These are phyloP conservation scores for Pan paniscus DNA, from an alignment of 2,113 vertebrate genomes.

Conservation along the genomic window DNA sequence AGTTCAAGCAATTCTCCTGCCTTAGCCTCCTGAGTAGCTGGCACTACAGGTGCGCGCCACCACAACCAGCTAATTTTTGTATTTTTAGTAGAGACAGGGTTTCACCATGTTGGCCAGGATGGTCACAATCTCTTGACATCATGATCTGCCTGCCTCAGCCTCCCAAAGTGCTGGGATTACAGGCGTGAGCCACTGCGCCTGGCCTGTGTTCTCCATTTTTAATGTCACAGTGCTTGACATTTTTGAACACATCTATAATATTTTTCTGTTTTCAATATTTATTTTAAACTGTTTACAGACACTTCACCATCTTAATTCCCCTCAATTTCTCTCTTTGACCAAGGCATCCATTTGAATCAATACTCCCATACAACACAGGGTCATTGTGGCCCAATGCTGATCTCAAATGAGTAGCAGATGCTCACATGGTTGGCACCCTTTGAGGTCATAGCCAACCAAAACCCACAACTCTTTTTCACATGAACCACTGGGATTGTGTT, in stretches of 20 bases:
- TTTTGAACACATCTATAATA: neutral
- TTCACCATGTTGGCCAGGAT: too few relatives aligned
- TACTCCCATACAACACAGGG: rapidly evolving
- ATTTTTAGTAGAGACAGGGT: too few relatives aligned
- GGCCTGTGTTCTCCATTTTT: neutral
- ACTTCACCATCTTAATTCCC: neutral
- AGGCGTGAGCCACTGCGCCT: too few relatives aligned
- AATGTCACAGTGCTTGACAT: neutral
- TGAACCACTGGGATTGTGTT: neutral
- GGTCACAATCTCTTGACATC: too few relatives aligned
- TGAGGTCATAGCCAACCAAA: neutral
- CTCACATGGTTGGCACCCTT: rapidly evolving
- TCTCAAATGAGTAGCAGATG: neutral
- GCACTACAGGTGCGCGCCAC: too few relatives aligned
- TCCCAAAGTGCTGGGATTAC: too few relatives aligned
- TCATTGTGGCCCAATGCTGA: neutral
- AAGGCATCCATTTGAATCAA: neutral
- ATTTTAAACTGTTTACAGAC: neutral
- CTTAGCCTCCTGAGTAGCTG: too few relatives aligned
- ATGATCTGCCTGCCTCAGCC: too few relatives aligned
- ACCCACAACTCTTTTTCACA: neutral
- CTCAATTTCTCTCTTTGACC: neutral
- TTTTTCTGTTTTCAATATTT: neutral
- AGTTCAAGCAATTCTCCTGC: too few relatives aligned
- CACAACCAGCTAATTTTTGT: too few relatives aligned